Base-by-base conservation (phyloP, 2,888 invertebrate genomes). In the Melanotus villosus region DNA sequence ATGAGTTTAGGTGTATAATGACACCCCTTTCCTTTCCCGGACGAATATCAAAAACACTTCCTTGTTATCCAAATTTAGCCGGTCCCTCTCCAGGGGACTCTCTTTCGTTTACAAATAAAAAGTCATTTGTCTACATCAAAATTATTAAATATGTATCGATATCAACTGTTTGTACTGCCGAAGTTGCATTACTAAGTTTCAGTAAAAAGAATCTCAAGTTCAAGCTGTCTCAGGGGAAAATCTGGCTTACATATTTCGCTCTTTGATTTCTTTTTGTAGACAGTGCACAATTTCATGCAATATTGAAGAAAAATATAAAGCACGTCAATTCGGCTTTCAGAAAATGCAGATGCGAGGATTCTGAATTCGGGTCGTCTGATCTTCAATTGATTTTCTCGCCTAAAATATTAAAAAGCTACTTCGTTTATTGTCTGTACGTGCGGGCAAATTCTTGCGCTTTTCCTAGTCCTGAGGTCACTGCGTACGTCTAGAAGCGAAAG, bases 401-500 rank as follows among this genome's bases (percentile, higher is more conserved):
- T 34, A 34, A n/a, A 10, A 19, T 18, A 19, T 43, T 43, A 43
- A 43, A 19, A 6, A 43, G 16, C 9, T 10, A 10, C 4, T 19
- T 43, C 19, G 19, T 18, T 43, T 43, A 19, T 7, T 6, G 19
- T 43, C 18, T 18, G 9, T 4, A 19, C 19, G 30, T 59, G 43
- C 30, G 14, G 30, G 43, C 26, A 43, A 59, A 59, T 26, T 21
- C 30, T 50, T 47, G 50, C 21, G 30, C 10, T 47, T 60, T 36
- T 50, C 19, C 9, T 43, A 43, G 21, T 47, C 12, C 5, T 43
- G 16, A 14, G 59, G 38, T 60, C 50, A 34, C 34, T 34, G 34
- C 36, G 32, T 19, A 60, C 32, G 12, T 30, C 34, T 59, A 45
- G 32, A 59, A 43, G 60, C 21, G 45, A 47, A 60, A 60, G 45